These are phyloP conservation scores for Agrenia bidenticulata DNA, from an alignment of 2,888 invertebrate genomes.

Conservation along the genomic window DNA sequence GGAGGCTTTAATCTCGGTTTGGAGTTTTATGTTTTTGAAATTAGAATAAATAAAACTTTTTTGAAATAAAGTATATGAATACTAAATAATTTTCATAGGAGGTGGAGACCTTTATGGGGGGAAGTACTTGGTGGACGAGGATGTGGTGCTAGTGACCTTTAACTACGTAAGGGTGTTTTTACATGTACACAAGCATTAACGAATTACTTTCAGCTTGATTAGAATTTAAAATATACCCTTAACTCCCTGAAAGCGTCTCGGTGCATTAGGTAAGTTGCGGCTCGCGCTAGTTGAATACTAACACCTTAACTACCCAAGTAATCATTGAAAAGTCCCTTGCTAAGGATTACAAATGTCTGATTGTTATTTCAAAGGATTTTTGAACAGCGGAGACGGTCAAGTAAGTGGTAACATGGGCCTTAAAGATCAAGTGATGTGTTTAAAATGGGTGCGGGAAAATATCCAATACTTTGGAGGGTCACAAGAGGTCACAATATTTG, in stretches of 20 bases:
- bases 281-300: no score
- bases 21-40: neutral
- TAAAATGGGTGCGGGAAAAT: conserved; percentile 34
- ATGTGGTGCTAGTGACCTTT: conserved; percentile 23
- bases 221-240: no score
- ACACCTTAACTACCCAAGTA: neutral
- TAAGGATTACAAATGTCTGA: conserved; percentile 1
- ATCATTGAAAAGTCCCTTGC: neutral
- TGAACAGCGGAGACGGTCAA: conserved; percentile 29
- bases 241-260: conserved; percentile 18
- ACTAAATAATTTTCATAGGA: conserved; percentile 18
- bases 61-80: neutral
- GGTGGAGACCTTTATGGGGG: conserved; percentile 36
- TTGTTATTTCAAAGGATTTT: conserved; percentile 25
- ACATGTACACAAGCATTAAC: no score
- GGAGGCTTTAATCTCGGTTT: conserved; percentile 28
- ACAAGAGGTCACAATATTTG: conserved; percentile 22
- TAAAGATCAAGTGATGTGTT: conserved; percentile 35
- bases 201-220: no score
- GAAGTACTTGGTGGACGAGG: conserved; percentile 32
- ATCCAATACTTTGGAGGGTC: conserved; percentile 32
- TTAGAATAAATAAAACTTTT: no score
- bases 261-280: conserved; percentile 28
- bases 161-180: conserved; percentile 16
- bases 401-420: conserved; percentile 31